Conservation (phyloP, 2,797 vertebrate species). For the Channallabes apus region DNA sequence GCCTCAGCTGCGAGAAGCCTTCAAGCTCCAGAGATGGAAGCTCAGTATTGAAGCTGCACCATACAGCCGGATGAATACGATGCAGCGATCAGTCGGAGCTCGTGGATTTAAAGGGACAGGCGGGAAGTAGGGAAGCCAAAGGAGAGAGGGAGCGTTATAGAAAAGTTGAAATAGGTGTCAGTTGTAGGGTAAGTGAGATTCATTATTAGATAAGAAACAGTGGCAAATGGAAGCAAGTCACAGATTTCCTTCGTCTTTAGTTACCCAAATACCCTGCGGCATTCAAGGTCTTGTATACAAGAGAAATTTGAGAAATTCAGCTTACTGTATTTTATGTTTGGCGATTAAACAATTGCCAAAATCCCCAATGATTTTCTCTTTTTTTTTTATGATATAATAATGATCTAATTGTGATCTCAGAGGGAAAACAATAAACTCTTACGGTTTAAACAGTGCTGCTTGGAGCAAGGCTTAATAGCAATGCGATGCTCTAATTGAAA, state of each 20-base stretch:
- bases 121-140: not conserved
- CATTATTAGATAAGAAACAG: slow-evolving; percentile 26
- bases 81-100: slow-evolving; percentile 3
- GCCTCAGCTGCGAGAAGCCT: not conserved
- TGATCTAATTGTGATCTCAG: not conserved
- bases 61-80: slow-evolving; percentile 25
- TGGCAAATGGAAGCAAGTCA: not conserved
- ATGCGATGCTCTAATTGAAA: not conserved
- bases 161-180: slow-evolving; percentile 17
- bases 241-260: not conserved
- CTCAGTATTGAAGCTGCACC: slow-evolving; percentile 13
- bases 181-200: not conserved
- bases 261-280: not conserved
- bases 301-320: not conserved
- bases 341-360: no score
- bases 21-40: slow-evolving; percentile 20
- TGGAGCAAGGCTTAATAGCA: slow-evolving; percentile 6
- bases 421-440: not conserved
- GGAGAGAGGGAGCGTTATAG: not conserved
- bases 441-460: not conserved
- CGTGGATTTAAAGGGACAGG: slow-evolving; percentile 17
- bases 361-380: no score
- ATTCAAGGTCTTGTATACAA: not conserved
- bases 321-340: no score
- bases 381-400: not conserved